Percentiles rank a stretch among this genome's conserved stretches.
These are phyloP conservation scores for Teleogryllus oceanicus DNA, from an alignment of 2,888 invertebrate species.

Conservation along the genomic window DNA sequence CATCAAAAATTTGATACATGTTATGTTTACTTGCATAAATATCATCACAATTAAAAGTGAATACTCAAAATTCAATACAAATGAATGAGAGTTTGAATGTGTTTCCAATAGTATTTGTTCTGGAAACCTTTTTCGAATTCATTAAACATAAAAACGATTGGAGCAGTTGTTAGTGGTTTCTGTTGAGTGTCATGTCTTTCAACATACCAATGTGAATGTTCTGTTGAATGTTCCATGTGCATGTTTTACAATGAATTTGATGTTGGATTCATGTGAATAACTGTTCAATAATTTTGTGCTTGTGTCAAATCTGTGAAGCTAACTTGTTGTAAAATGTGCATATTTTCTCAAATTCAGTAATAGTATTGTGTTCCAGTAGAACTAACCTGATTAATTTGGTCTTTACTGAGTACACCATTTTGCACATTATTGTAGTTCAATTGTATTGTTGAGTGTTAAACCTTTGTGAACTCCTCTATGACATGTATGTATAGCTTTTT, in stretches of 20 bases:
- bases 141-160: too few relatives aligned
- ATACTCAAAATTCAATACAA: too few relatives aligned
- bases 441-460: slow-evolving; percentile 10
- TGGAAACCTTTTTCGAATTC: too few relatives aligned
- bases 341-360: not conserved
- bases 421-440: not conserved
- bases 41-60: too few relatives aligned
- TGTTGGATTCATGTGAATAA: not conserved
- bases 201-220: too few relatives aligned
- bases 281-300: slow-evolving; percentile 3
- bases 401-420: not conserved
- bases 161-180: too few relatives aligned
- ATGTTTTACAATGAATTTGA: not conserved
- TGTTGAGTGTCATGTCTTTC: too few relatives aligned
- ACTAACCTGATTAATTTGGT: not conserved
- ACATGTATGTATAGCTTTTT: slow-evolving; percentile 1
- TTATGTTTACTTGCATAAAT: too few relatives aligned
- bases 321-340: not conserved
- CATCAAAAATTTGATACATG: not conserved
- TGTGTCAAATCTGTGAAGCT: not conserved
- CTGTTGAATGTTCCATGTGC: too few relatives aligned
- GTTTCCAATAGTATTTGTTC: too few relatives aligned
- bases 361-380: not conserved
- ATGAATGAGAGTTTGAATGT: too few relatives aligned
- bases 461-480: not conserved